These are phyloP conservation scores for Spilogale gracilis DNA, from an alignment of 2,113 vertebrate species.

Conservation along the genomic window DNA sequence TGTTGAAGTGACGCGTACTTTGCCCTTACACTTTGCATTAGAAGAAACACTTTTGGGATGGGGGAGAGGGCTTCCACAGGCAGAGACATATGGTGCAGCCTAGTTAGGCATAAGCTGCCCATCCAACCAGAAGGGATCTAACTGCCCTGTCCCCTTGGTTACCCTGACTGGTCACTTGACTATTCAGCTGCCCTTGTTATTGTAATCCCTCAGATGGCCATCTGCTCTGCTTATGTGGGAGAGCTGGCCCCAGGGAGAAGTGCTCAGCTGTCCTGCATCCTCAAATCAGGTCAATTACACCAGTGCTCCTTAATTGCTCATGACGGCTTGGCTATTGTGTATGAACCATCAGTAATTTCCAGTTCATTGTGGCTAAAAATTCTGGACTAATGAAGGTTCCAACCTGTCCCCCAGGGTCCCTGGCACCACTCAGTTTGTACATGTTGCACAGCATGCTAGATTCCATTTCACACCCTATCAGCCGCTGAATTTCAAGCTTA, in stretches of 20 bases:
- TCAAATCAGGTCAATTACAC: slow-evolving; percentile 81
- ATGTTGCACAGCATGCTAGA: slow-evolving; percentile 11
- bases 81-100: slow-evolving; percentile 64
- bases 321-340: slow-evolving; percentile 73
- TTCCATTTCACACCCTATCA: slow-evolving; percentile 46
- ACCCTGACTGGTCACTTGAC: slow-evolving; percentile 76
- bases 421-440: slow-evolving; percentile 8
- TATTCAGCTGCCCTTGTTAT: slow-evolving; percentile 77
- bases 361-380: slow-evolving; percentile 78
- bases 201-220: slow-evolving; percentile 78
- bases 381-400: slow-evolving; percentile 74
- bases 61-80: background rate
- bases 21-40: background rate
- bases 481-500: slow-evolving; percentile 45
- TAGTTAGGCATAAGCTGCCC: slow-evolving; percentile 14
- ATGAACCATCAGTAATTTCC: slow-evolving; percentile 76
- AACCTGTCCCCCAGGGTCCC: slow-evolving; percentile 49
- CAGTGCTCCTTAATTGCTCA: slow-evolving; percentile 76
- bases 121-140: slow-evolving; percentile 72
- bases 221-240: slow-evolving; percentile 76
- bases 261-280: slow-evolving; percentile 78
- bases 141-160: slow-evolving; percentile 71
- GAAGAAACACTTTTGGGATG: background rate
- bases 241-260: slow-evolving; percentile 67
- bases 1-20: background rate